Evolutionary conservation across 2,797 vertebrate genomes (phyloP).

Genomic region (Gymnothorax javanicus): DNA sequence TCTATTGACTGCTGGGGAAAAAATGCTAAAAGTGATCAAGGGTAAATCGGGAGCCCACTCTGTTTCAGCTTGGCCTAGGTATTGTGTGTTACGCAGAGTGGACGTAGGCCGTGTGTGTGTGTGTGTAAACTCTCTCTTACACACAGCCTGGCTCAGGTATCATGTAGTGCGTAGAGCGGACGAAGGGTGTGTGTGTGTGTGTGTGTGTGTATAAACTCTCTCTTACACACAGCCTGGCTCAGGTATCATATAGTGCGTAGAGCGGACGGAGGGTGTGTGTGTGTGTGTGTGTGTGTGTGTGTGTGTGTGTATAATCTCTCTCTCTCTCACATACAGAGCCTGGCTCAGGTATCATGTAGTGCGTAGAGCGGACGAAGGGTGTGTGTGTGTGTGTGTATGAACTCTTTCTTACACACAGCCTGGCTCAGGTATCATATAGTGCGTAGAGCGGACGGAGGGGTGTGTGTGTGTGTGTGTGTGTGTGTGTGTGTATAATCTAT

Average conservation of each 20-base stretch:
- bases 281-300: slow-evolving; percentile 8
- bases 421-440: too few species aligned
- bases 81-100: slow-evolving; percentile 80
- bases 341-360: slow-evolving; percentile 89
- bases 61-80: slow-evolving; percentile 86
- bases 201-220: neutral
- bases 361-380: slow-evolving; percentile 79
- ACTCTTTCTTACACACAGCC: too few species aligned
- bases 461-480: slow-evolving; percentile 8
- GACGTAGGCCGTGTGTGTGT: slow-evolving; percentile 79
- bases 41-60: neutral
- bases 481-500: neutral
- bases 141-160: slow-evolving; percentile 88
- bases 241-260: neutral
- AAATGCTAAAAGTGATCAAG: too few species aligned
- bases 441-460: neutral
- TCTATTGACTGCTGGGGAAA: too few species aligned
- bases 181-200: slow-evolving; percentile 77
- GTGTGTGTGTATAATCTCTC: neutral
- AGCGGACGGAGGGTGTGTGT: slow-evolving; percentile 60
- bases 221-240: too few species aligned
- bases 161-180: slow-evolving; percentile 78
- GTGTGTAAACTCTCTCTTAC: neutral
- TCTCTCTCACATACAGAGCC: slow-evolving; percentile 63
- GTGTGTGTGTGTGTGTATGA: slow-evolving; percentile 62